Conservation (phyloP, 1,140 invertebrate genomes). For the Drosophila seguyi region DNA sequence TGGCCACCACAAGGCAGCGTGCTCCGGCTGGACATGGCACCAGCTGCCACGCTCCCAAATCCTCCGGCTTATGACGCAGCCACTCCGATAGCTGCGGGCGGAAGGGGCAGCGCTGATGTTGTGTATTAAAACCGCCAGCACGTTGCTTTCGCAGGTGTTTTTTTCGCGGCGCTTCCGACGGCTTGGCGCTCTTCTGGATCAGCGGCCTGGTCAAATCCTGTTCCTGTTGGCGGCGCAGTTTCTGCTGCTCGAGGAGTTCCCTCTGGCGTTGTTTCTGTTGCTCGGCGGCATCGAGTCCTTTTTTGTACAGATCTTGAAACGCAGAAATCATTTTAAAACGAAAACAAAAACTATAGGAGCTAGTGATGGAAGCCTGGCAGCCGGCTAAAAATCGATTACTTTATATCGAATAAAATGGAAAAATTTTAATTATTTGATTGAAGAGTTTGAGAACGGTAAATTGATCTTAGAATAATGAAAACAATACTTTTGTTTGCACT, state of each 20-base stretch:
- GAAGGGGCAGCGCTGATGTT: conserved; percentile 8
- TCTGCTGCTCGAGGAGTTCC: conserved; percentile 54
- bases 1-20: conserved; percentile 91
- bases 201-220: conserved; percentile 55
- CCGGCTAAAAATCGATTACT: conserved; percentile 8
- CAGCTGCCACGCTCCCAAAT: conserved; percentile 92
- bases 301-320: conserved; percentile 65
- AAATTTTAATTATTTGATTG: too few species aligned
- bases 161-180: neutral
- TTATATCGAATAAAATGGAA: neutral
- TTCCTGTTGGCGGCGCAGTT: conserved; percentile 76
- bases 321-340: conserved; percentile 21
- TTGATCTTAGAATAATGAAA: too few species aligned
- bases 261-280: conserved; percentile 60
- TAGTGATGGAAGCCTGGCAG: neutral
- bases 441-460: too few species aligned
- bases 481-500: too few species aligned
- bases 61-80: conserved; percentile 93
- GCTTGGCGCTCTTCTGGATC: neutral
- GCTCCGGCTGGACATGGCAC: conserved; percentile 93
- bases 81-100: conserved; percentile 91
- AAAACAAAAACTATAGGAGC: neutral
- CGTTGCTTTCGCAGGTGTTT: conserved; percentile 23
- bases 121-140: neutral
- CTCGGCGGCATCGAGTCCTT: conserved; percentile 53